Conservation (phyloP, 2,888 invertebrate genomes). For the Machimus rusticus region DNA sequence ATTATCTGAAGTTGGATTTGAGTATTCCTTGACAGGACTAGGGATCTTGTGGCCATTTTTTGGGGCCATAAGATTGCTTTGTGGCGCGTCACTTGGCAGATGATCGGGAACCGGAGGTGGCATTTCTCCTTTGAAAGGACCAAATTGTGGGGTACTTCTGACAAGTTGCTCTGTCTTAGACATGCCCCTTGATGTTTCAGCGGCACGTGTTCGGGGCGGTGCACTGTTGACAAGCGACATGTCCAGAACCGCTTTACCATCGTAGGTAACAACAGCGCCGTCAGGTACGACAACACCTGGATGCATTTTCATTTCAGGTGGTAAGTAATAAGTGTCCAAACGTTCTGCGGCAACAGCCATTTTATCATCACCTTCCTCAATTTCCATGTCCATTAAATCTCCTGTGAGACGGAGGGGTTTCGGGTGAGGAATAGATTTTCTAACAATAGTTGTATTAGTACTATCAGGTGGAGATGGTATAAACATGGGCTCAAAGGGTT, state of each 20-base stretch:
- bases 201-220: conserved; percentile 54
- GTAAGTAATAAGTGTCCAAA: conserved; percentile 76
- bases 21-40: conserved; percentile 52
- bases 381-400: conserved; percentile 58
- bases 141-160: conserved; percentile 74
- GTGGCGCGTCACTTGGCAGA: conserved; percentile 58
- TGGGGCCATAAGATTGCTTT: conserved; percentile 53
- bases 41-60: neutral
- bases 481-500: conserved; percentile 81
- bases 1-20: conserved; percentile 51
- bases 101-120: conserved; percentile 68
- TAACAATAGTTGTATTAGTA: conserved; percentile 59
- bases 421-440: conserved; percentile 59
- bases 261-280: conserved; percentile 76
- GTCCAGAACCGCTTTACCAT: conserved; percentile 78
- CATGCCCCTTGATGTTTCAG: conserved; percentile 53
- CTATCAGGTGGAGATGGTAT: conserved; percentile 80
- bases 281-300: conserved; percentile 56
- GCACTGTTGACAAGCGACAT: conserved; percentile 68
- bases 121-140: conserved; percentile 76
- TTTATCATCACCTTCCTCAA: conserved; percentile 64
- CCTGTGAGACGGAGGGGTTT: conserved; percentile 58
- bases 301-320: conserved; percentile 68
- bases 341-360: conserved; percentile 76
- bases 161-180: conserved; percentile 69